Conservation (phyloP, 2,888 invertebrate genomes). For the Metacarcinus magister region DNA sequence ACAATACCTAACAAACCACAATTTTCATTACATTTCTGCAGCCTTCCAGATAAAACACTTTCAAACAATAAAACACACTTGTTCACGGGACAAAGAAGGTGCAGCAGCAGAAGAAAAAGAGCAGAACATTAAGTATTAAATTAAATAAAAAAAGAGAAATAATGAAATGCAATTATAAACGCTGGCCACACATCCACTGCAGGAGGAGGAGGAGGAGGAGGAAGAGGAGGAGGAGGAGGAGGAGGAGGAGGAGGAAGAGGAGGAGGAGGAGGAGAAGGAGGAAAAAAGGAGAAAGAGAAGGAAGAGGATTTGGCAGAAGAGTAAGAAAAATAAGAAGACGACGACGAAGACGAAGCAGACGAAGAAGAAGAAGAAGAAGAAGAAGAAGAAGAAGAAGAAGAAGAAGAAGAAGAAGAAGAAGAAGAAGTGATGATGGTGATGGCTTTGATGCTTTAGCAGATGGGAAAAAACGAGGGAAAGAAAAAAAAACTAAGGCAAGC, state of each 20-base stretch:
- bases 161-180: slow-evolving; percentile 15
- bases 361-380: background rate
- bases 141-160: background rate
- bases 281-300: background rate
- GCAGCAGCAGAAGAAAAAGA: background rate
- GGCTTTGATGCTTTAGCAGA: background rate
- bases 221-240: background rate
- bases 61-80: background rate
- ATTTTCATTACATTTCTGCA: background rate
- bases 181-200: background rate
- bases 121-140: background rate
- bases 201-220: background rate
- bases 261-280: background rate
- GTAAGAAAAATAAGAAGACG: background rate
- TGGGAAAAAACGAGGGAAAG: background rate
- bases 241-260: background rate
- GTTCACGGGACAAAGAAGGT: background rate
- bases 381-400: background rate
- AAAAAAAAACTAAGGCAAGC: background rate
- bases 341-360: background rate
- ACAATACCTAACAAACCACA: background rate
- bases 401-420: background rate
- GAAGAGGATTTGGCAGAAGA: background rate
- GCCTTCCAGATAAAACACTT: background rate
- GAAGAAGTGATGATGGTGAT: background rate